Percentiles rank a stretch among this genome's conserved stretches.
Evolutionary conservation across 2,888 invertebrate species (phyloP).

Genomic region (Diaphora mendica): DNA sequence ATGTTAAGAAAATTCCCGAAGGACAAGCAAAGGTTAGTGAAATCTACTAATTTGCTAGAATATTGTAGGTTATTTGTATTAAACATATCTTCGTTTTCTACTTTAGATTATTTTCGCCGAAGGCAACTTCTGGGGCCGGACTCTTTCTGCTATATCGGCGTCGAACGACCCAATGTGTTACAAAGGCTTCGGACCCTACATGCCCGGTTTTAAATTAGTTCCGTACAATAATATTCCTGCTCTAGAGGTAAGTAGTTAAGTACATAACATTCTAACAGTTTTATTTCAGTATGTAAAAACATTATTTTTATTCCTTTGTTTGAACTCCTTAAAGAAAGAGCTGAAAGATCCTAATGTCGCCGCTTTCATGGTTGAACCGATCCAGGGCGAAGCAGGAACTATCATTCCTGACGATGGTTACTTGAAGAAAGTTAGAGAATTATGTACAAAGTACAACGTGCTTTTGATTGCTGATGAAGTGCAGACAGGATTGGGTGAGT

Average conservation of each 20-base stretch:
- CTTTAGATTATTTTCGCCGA: slow-evolving; percentile 93
- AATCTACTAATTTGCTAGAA: neutral
- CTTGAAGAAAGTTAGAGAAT: slow-evolving; percentile 91
- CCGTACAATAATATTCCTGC: slow-evolving; percentile 95
- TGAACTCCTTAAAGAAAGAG: slow-evolving; percentile 68
- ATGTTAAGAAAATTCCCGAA: slow-evolving; percentile 93
- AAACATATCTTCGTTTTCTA: neutral
- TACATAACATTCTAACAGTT: neutral
- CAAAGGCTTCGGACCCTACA: slow-evolving; percentile 95
- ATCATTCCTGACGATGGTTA: slow-evolving; percentile 95
- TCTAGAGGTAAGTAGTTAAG: slow-evolving; percentile 91
- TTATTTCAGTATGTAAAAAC: neutral
- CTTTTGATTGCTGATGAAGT: slow-evolving; percentile 98
- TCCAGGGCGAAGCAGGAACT: slow-evolving; percentile 98
- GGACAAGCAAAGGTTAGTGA: slow-evolving; percentile 91
- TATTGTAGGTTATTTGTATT: neutral
- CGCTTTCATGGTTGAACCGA: slow-evolving; percentile 99
- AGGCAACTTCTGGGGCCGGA: slow-evolving; percentile 98
- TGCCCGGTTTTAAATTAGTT: slow-evolving; percentile 95
- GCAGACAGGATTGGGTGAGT: slow-evolving; percentile 93
- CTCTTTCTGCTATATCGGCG: slow-evolving; percentile 94
- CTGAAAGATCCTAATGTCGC: slow-evolving; percentile 93
- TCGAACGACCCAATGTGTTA: slow-evolving; percentile 95
- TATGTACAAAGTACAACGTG: slow-evolving; percentile 96
- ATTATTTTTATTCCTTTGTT: neutral